Conservation (phyloP, 2,113 vertebrate species). For the Eudyptes chrysolophus region DNA sequence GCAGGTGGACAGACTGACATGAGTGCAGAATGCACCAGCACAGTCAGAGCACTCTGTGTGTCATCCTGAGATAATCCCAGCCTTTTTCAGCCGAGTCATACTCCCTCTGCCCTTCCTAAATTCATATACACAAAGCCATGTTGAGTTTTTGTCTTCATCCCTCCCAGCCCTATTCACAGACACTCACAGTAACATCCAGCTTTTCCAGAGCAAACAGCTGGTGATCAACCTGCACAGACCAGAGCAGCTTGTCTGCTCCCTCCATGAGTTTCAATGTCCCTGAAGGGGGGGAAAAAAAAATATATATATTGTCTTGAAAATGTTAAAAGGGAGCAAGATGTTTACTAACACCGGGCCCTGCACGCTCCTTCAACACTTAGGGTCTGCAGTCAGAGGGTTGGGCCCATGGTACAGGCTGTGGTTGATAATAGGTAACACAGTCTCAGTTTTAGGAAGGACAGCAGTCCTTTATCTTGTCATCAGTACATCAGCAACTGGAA, state of each 20-base stretch:
- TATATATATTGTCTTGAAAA: not conserved
- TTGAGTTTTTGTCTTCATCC: not conserved
- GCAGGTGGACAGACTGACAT: not conserved
- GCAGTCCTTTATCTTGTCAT: not conserved
- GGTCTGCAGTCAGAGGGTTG: not conserved
- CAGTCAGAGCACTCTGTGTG: not conserved
- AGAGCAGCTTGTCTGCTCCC: conserved; percentile 90
- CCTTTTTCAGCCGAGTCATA: not conserved
- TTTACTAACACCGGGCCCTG: not conserved
- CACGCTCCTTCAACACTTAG: not conserved
- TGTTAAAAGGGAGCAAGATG: not conserved
- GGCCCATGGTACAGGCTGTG: not conserved
- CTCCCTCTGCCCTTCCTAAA: not conserved
- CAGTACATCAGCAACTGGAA: not conserved
- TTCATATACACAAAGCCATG: not conserved
- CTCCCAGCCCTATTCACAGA: not conserved
- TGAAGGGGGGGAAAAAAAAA: conserved; percentile 7
- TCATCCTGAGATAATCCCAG: not conserved
- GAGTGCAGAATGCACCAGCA: not conserved
- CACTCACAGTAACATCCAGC: conserved; percentile 92
- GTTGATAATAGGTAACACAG: not conserved
- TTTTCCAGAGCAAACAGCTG: conserved; percentile 97
- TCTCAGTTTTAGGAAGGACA: not conserved
- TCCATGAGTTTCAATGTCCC: conserved; percentile 96
- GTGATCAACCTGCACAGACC: conserved; percentile 98